A percentile compares a stretch with the other conserved stretches of the same genome.
Evolutionary conservation across 2,113 vertebrate genomes (phyloP).

Genomic region (Etheostoma cragini): DNA sequence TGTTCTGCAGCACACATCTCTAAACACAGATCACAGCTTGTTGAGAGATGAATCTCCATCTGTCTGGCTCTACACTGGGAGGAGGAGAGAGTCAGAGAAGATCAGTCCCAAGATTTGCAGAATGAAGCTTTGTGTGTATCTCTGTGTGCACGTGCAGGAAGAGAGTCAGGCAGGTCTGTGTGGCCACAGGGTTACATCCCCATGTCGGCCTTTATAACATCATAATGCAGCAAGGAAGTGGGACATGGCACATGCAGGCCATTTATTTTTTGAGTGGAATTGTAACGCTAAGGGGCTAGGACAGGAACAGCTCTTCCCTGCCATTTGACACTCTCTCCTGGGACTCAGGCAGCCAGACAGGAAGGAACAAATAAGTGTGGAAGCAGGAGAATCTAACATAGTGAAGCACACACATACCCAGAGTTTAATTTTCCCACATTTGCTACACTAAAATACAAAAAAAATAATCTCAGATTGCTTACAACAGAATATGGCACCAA

Average conservation of each 20-base stretch:
- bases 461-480: neutral
- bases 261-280: neutral
- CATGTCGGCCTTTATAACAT: constrained; percentile 64
- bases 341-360: constrained; percentile 44
- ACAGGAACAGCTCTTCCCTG: constrained; percentile 63
- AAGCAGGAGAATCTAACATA: neutral
- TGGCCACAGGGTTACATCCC: constrained; percentile 58
- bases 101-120: constrained; percentile 49
- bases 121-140: constrained; percentile 14
- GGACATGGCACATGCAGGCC: constrained; percentile 59
- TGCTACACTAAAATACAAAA: constrained; percentile 6
- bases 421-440: neutral
- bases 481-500: constrained; percentile 4
- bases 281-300: constrained; percentile 58
- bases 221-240: constrained; percentile 53
- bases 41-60: constrained; percentile 80
- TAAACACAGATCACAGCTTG: constrained; percentile 79
- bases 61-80: constrained; percentile 74
- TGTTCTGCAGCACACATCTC: constrained; percentile 75
- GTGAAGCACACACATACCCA: neutral
- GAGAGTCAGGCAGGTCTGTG: constrained; percentile 29
- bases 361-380: constrained; percentile 17
- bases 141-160: neutral
- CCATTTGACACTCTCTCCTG: constrained; percentile 57
- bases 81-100: constrained; percentile 61